A percentile compares a stretch with the other conserved stretches of the same genome.
Conservation (phyloP, 2,888 invertebrate genomes). For the Mayetiola destructor region DNA sequence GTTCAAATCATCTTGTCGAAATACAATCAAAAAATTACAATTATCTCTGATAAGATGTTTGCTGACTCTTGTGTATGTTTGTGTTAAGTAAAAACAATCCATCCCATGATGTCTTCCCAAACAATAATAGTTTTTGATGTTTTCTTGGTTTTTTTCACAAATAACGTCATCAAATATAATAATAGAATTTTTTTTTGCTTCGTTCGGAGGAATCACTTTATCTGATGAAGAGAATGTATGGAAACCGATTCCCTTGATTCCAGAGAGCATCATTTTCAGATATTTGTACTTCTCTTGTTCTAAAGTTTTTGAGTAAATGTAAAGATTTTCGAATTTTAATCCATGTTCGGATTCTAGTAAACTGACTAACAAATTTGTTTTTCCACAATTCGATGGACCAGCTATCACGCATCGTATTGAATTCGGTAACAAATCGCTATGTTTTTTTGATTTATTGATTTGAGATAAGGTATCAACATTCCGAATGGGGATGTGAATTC, state of each 20-base stretch:
- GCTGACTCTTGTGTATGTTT: slow-evolving; percentile 24
- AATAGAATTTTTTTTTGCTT: slow-evolving; percentile 22
- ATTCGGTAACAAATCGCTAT: slow-evolving; percentile 2
- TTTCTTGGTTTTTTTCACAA: slow-evolving; percentile 23
- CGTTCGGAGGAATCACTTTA: slow-evolving; percentile 16
- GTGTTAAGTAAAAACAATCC: slow-evolving; percentile 25
- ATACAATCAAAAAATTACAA: slow-evolving; percentile 24
- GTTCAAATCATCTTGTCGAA: slow-evolving; percentile 20
- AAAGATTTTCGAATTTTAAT: slow-evolving; percentile 19
- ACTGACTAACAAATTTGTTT: slow-evolving; percentile 25
- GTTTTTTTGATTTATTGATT: background rate
- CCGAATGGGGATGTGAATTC: too few species aligned
- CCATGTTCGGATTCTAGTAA: background rate
- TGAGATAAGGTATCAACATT: too few species aligned
- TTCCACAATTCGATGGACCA: slow-evolving; percentile 28
- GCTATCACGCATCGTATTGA: slow-evolving; percentile 21
- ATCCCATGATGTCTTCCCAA: slow-evolving; percentile 25
- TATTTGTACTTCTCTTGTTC: slow-evolving; percentile 14
- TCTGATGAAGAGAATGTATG: slow-evolving; percentile 20
- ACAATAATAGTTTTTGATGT: slow-evolving; percentile 22
- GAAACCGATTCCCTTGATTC: slow-evolving; percentile 16
- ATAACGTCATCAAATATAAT: slow-evolving; percentile 29
- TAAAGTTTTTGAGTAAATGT: background rate
- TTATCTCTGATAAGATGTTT: slow-evolving; percentile 29
- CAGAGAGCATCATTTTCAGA: slow-evolving; percentile 19